Evolutionary conservation across 2,797 vertebrate genomes (phyloP).

Genomic region (Bovichtus variegatus): DNA sequence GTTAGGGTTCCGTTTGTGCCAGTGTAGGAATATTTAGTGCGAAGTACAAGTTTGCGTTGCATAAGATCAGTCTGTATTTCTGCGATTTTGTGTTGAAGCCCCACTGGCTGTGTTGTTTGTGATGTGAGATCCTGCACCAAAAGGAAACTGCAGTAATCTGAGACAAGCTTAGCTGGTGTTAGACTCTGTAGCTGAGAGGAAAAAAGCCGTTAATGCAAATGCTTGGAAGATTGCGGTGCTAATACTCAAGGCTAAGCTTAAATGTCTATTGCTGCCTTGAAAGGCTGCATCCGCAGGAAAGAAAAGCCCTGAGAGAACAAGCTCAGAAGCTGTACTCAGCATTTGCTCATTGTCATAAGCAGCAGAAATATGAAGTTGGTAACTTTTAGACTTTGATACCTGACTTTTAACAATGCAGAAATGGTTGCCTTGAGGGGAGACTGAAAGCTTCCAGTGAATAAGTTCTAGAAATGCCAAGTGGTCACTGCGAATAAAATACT

Average conservation of each 20-base stretch:
- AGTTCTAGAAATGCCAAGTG: background rate
- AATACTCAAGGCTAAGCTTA: slow-evolving; percentile 41
- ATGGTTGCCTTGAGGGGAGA: slow-evolving; percentile 7
- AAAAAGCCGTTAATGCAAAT: slow-evolving; percentile 39
- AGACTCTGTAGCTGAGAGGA: background rate
- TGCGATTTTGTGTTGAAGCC: background rate
- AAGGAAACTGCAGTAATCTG: slow-evolving; percentile 23
- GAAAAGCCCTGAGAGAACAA: slow-evolving; percentile 26
- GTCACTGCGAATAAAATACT: slow-evolving; percentile 6
- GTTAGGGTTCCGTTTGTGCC: background rate
- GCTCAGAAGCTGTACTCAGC: slow-evolving; percentile 25
- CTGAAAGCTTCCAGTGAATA: background rate
- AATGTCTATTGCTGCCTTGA: slow-evolving; percentile 35
- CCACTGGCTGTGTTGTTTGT: slow-evolving; percentile 7
- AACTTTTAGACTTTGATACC: slow-evolving; percentile 37
- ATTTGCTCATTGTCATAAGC: slow-evolving; percentile 24
- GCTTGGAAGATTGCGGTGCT: slow-evolving; percentile 29
- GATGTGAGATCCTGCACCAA: slow-evolving; percentile 11
- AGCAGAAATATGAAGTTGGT: slow-evolving; percentile 25
- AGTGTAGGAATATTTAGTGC: background rate
- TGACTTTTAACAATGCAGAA: slow-evolving; percentile 29
- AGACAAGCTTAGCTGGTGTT: slow-evolving; percentile 26
- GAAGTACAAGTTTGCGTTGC: background rate
- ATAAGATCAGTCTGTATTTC: background rate
- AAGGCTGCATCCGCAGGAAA: slow-evolving; percentile 25